These are phyloP conservation scores for Mesoligia furuncula DNA, from an alignment of 2,888 invertebrate genomes.

Conservation along the genomic window DNA sequence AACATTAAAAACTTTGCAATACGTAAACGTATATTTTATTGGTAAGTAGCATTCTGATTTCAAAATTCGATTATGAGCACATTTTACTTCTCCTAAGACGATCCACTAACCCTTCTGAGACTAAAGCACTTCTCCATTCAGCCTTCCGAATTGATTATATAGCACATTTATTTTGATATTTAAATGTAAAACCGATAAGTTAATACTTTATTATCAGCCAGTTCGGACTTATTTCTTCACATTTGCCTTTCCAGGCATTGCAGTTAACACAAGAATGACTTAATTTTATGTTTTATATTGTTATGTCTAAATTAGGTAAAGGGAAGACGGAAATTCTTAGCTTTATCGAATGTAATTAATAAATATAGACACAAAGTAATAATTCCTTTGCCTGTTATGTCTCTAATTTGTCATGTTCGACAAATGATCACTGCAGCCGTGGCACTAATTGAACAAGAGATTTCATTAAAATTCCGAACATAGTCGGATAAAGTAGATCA, in stretches of 20 bases:
- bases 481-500: constrained; percentile 44
- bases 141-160: not conserved
- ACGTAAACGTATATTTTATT: constrained; percentile 19
- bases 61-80: constrained; percentile 19
- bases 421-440: constrained; percentile 54
- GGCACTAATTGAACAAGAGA: constrained; percentile 46
- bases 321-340: constrained; percentile 16
- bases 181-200: not conserved
- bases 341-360: constrained; percentile 45
- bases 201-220: not conserved
- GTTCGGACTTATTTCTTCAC: not conserved
- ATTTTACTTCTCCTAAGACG: not conserved
- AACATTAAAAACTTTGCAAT: constrained; percentile 44
- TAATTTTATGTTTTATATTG: constrained; percentile 16
- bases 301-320: constrained; percentile 37
- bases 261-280: constrained; percentile 7
- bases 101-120: not conserved
- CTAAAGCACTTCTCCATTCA: constrained; percentile 22
- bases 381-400: constrained; percentile 58
- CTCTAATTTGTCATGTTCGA: constrained; percentile 51
- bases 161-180: constrained; percentile 2
- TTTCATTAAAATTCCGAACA: constrained; percentile 58
- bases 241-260: not conserved
- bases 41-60: constrained; percentile 27
- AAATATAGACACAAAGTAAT: constrained; percentile 37